Conservation (phyloP, 1,140 invertebrate genomes). For the Epicauta chinensis region DNA sequence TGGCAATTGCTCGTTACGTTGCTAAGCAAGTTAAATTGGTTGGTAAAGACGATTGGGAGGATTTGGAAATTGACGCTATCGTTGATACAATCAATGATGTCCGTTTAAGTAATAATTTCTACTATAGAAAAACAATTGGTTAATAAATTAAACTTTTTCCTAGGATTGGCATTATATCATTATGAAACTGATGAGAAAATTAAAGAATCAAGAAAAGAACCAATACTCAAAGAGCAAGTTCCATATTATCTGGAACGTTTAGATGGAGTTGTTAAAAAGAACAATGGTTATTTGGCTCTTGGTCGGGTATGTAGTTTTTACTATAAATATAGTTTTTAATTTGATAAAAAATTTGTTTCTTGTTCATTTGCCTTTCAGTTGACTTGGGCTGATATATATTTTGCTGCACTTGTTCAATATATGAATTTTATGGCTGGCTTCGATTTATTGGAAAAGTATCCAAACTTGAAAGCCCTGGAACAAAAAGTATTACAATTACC, state of each 20-base stretch:
- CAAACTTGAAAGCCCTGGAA: slow-evolving; percentile 50
- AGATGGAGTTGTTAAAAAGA: slow-evolving; percentile 49
- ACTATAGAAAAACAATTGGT: not conserved
- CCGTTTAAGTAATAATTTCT: slow-evolving; percentile 30
- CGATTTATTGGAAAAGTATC: slow-evolving; percentile 53
- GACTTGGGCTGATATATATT: slow-evolving; percentile 58
- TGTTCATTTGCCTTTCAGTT: too few species aligned
- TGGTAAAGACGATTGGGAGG: slow-evolving; percentile 60
- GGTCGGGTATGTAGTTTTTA: too few species aligned
- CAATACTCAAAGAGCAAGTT: slow-evolving; percentile 46
- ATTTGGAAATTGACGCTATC: slow-evolving; percentile 56
- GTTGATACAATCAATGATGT: slow-evolving; percentile 50
- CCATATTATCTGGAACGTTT: slow-evolving; percentile 55
- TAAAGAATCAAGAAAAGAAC: slow-evolving; percentile 43
- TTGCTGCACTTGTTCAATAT: slow-evolving; percentile 56
- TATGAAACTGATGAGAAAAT: slow-evolving; percentile 47
- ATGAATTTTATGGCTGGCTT: slow-evolving; percentile 50
- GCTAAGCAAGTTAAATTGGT: slow-evolving; percentile 59
- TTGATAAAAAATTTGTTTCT: too few species aligned
- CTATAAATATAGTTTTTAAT: too few species aligned
- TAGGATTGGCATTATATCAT: slow-evolving; percentile 46
- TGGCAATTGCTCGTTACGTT: slow-evolving; percentile 64
- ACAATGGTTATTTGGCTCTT: slow-evolving; percentile 51
- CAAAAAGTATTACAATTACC: slow-evolving; percentile 52
- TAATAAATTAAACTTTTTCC: slow-evolving; percentile 7